Evolutionary conservation across 2,888 invertebrate genomes (phyloP), one percentile per base, ranked within the genome.

Genomic region (Epistrophe grossulariae): DNA sequence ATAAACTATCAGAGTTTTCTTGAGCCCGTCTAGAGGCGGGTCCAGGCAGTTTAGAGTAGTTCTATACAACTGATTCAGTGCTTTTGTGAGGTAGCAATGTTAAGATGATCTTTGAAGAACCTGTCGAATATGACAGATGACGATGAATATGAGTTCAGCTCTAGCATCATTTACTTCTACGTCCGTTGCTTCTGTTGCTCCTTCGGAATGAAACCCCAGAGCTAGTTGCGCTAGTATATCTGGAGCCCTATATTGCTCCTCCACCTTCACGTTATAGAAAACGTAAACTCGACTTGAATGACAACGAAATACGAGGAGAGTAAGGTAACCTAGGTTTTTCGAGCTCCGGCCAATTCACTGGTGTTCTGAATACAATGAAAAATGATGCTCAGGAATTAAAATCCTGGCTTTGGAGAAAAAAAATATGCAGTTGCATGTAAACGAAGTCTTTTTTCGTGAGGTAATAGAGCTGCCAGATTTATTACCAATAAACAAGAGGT

Each of bases 391-490:
- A 43, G 31, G 28, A 35, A 11, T 60, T 38, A 38, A 60, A 38
- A 38, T n/a, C n/a, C 17, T 17, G 11, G 59, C 38, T 60, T 19
- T 60, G n/a, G 35, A 60, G 38, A n/a, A n/a, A 5, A 60, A 60
- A 60, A 35, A 38, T 19, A 60, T 38, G 10, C 55, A 55, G 31
- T n/a, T 55, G 55, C 55, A 55, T 55, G 55, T 31, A 31, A 55
- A 55, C 31, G n/a, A 55, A 28, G 31, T 55, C 28, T 9, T 55
- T 55, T 55, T 55, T 55, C 55, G 31, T 31, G 4, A 2, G 19
- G 2, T 50, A 9, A 50, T 19, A 50, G 24, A 52, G n/a, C 35
- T 48, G 48, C 48, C 48, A 17, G n/a, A 28, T 28, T 28, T 28
- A 28, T 28, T 28, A 28, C 28, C 28, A 28, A 28, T 28, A 28